Base-by-base conservation (phyloP, 2,888 invertebrate genomes). In the Leptarthrus brevirostris region DNA sequence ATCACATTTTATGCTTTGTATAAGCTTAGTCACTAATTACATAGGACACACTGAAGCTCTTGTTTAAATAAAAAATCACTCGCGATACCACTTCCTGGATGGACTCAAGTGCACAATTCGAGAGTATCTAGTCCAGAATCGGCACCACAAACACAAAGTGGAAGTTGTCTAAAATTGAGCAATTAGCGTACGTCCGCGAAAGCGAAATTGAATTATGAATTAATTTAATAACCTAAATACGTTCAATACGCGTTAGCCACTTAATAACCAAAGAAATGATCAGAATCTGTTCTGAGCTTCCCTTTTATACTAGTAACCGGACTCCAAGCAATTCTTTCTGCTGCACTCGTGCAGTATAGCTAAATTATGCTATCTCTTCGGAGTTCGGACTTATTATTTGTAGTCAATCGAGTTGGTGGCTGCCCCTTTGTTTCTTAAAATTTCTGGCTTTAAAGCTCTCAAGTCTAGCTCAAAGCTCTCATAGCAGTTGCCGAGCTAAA, bases 131-230 rank as follows among this genome's bases (percentile, higher is more conserved):
- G n/a, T n/a, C 47, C 47, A 6, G 12, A 12, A 6, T 47, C 47
- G 3, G 16, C 47, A 47, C n/a, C 47, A 47, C 12, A 4, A n/a
- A 49, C 16, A 20, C 49, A 49, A 49, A 49, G 6, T 49, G 20
- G 49, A 20, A 49, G 49, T 49, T 49, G 20, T 49, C 18, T n/a
- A 20, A 20, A 49, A 20, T 49, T 49, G 16, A 20, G 14, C 49
- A 49, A 49, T 49, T 49, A 49, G 20, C 16, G 49, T 20, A 14
- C 47, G 16, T 47, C 16, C 20, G 49, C 49, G 49, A 49, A 49
- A 49, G n/a, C 12, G 5, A 49, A 49, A 20, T 8, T 49, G 8
- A 16, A 49, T 49, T 20, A 3, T 20, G 5, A 14, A 49, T 16
- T 49, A 49, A 16, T 16, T 49, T 14, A 12, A 49, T 10, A 49